Base-by-base conservation (phyloP, 1,140 invertebrate species). In the Drosophila quadrilineata region DNA sequence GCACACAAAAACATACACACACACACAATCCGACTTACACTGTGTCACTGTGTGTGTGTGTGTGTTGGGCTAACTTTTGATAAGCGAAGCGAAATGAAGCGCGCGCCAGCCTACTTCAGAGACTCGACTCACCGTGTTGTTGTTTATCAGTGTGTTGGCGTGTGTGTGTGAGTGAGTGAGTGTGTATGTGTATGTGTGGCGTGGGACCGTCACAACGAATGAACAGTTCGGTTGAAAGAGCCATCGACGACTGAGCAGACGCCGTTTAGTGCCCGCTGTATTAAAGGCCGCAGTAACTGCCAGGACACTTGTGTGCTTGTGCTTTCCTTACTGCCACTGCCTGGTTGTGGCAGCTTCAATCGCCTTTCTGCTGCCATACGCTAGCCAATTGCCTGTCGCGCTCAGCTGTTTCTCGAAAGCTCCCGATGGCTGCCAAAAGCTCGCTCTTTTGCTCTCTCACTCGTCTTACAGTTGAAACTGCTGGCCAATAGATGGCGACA, bases 201-300 rank as follows among this genome's bases (percentile, higher is more conserved):
- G n/a, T n/a, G n/a, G n/a, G n/a, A n/a, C n/a, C n/a, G n/a, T n/a
- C 38, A 36, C 63, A 59, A 28, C 31, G 17, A 28, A 38, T 63
- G 70, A 75, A 85, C 75, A 77, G 70, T 71, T 54, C 71, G 79
- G 71, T 59, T 79, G 71, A 40, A 79, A 54, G 71, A 75, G 74
- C 67, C 79, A 75, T 79, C 58, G 74, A 85, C 71, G 79, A 84
- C 79, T 84, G 74, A 85, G 45, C 66, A 62, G 43, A 28, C 54
- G 54, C 19, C 54, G 74, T 45, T 40, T 45, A 58, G 58, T 71
- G 62, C 57, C 16, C 36, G 58, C 24, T 29, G 46, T 79, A 75
- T 84, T 43, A 57, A 48, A 50, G 35, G 46, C 29, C 36, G 12
- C 36, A 62, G 56, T 35, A 28, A 41, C n/a, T 53, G 53, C 54